Percentiles rank a stretch among this genome's conserved stretches.
phyloP scores from a whole-genome alignment of 2,888 invertebrate species.

The Peribatodes rhomboidaria region DNA sequence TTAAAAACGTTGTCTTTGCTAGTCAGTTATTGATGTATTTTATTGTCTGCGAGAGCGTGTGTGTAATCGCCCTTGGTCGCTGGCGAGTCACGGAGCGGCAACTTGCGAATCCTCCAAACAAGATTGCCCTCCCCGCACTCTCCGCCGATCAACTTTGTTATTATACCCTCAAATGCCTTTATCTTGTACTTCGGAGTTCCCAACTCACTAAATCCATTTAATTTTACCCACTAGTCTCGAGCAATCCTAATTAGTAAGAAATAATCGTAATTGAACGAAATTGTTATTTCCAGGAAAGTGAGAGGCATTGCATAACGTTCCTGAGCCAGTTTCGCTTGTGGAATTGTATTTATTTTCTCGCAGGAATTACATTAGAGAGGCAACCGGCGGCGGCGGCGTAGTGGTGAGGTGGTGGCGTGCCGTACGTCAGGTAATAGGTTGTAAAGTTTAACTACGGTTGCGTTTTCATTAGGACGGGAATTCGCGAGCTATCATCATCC shows the following conservation, averaged over 20 bases:
- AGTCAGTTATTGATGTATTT: no score
- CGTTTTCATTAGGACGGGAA: constrained; percentile 43
- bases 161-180: background rate
- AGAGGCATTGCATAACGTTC: background rate
- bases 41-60: no score
- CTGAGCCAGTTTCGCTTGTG: constrained; percentile 8
- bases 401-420: background rate
- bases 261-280: background rate
- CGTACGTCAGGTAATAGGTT: constrained; percentile 40
- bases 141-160: background rate
- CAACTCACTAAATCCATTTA: background rate
- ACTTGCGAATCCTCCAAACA: background rate
- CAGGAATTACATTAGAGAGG: constrained; percentile 20
- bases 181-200: background rate
- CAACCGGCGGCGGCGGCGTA: constrained; percentile 14
- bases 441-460: constrained; percentile 47
- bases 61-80: background rate
- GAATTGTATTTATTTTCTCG: constrained; percentile 39
- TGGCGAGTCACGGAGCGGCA: background rate
- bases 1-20: no score
- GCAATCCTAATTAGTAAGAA: background rate
- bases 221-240: background rate
- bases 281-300: background rate
- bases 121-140: background rate
- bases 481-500: constrained; percentile 38